Evolutionary conservation across 2,888 invertebrate genomes (phyloP).

Genomic region (Drosophila nr. fundita): DNA sequence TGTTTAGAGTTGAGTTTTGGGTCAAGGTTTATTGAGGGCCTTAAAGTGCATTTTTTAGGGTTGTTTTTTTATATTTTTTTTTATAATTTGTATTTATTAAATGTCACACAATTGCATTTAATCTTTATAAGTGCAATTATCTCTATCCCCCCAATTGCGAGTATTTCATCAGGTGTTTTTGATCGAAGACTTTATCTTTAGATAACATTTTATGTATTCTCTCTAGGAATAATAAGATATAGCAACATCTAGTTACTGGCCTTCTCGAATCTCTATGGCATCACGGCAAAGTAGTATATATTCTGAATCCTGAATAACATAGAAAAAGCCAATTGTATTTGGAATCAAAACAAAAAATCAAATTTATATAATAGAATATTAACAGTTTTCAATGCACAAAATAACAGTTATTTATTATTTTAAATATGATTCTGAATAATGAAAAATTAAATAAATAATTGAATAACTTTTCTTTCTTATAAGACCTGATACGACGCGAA

Average conservation of each 20-base stretch:
- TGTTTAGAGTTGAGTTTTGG: conserved; percentile 12
- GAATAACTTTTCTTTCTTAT: not conserved
- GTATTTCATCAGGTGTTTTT: not conserved
- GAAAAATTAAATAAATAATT: conserved; percentile 1
- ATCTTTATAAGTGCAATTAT: conserved; percentile 3
- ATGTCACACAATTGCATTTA: not conserved
- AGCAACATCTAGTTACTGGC: not conserved
- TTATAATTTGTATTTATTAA: not conserved
- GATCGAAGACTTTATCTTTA: not conserved
- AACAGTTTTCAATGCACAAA: not conserved
- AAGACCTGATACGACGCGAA: not conserved
- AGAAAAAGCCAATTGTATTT: not conserved
- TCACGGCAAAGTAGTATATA: not conserved
- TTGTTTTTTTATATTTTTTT: not conserved
- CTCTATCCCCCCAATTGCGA: not conserved
- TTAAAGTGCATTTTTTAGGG: not conserved
- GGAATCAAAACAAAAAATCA: too few species aligned
- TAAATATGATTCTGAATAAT: not conserved
- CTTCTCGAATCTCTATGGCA: not conserved
- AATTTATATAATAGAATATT: not conserved
- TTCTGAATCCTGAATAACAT: not conserved
- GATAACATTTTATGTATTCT: not conserved
- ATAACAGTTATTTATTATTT: not conserved
- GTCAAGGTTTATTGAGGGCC: not conserved
- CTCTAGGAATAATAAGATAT: not conserved